A percentile compares a stretch with the other conserved stretches of the same genome.
Conservation (phyloP, 1,140 invertebrate species). For the Thalassaphorura encarpata region DNA sequence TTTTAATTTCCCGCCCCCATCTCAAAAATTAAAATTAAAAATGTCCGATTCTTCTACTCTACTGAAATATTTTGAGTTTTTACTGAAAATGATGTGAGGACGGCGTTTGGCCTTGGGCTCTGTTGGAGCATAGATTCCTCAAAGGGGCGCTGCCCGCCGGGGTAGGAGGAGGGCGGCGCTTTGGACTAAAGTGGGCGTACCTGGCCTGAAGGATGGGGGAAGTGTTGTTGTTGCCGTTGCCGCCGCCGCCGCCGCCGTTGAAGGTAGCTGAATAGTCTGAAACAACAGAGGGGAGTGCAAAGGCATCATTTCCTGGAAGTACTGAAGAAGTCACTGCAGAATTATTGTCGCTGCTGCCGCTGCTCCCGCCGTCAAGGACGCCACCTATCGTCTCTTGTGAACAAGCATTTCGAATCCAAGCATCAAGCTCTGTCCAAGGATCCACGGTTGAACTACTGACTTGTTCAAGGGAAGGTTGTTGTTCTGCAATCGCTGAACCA, state of each 20-base stretch:
- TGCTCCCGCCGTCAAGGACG: not conserved
- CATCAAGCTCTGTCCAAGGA: conserved; percentile 48
- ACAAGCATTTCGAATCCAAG: conserved; percentile 68
- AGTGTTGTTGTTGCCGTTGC: not conserved
- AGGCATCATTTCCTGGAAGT: no score
- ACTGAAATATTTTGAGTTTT: no score
- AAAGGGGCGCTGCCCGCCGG: no score
- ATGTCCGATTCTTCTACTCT: no score
- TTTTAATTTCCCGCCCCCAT: no score
- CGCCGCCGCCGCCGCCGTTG: not conserved
- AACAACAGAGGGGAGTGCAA: not conserved
- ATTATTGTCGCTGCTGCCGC: not conserved
- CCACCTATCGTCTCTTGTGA: conserved; percentile 36
- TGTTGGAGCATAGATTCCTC: no score
- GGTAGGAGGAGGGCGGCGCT: not conserved
- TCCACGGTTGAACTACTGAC: conserved; percentile 33
- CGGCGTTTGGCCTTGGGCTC: no score
- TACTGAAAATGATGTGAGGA: no score
- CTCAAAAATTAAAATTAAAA: no score
- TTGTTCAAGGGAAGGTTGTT: conserved; percentile 52
- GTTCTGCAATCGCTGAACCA: conserved; percentile 80
- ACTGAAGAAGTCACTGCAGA: no score
- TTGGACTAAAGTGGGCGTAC: no score
- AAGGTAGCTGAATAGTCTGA: no score
- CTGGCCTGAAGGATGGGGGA: conserved; percentile 19